Evolutionary conservation across 2,113 vertebrate genomes (phyloP).

Genomic region (Hoplias malabaricus): DNA sequence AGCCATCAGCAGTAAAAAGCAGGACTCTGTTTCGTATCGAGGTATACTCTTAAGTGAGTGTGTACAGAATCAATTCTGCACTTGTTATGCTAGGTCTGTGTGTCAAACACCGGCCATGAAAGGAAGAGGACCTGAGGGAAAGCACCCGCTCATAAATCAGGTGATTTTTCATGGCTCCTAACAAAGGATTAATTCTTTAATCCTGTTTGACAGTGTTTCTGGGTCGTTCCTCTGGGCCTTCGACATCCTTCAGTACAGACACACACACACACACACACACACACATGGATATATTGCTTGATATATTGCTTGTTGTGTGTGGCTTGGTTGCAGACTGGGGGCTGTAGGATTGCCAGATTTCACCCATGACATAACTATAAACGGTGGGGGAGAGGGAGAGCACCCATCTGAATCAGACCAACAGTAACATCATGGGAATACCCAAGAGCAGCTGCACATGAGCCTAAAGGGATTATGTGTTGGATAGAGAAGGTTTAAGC

Average conservation of each 20-base stretch:
- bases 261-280: conserved; percentile 8
- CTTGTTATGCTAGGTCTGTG: background rate
- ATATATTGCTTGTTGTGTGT: background rate
- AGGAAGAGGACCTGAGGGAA: conserved; percentile 22
- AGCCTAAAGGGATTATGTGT: no score
- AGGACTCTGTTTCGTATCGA: conserved; percentile 1
- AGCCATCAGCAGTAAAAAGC: no score
- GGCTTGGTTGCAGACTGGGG: no score
- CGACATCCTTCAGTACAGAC: background rate
- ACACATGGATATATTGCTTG: background rate
- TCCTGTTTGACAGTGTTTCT: background rate
- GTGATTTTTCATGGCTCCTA: background rate
- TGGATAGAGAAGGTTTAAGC: no score
- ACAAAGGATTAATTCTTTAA: conserved; percentile 26
- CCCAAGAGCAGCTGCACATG: no score
- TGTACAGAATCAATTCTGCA: background rate
- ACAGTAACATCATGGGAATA: no score
- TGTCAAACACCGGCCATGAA: background rate
- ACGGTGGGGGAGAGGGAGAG: no score
- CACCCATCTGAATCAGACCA: no score
- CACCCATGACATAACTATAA: no score
- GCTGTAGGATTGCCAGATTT: no score
- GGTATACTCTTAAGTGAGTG: no score
- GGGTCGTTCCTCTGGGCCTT: background rate
- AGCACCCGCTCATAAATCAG: conserved; percentile 8